Percentiles rank a stretch among this genome's conserved stretches.
These are phyloP conservation scores for Neosalanx taihuensis DNA, from an alignment of 2,797 vertebrate species.

Conservation along the genomic window DNA sequence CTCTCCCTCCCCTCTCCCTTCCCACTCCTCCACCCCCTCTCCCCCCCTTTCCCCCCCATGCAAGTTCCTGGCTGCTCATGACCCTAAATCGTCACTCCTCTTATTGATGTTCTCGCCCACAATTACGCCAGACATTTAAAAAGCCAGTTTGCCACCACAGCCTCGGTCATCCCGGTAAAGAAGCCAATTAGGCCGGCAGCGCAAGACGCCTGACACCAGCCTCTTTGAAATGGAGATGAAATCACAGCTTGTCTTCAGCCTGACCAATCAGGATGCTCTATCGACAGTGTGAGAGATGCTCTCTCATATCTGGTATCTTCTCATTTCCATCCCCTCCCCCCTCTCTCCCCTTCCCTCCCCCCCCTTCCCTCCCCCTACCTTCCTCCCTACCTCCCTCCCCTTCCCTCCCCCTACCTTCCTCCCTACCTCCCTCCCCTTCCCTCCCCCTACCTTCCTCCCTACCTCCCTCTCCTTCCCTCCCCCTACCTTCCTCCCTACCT, in stretches of 20 bases:
- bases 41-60: background rate
- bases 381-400: too few relatives aligned
- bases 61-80: conserved; percentile 6
- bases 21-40: background rate
- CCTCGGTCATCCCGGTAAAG: conserved; percentile 32
- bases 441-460: too few relatives aligned
- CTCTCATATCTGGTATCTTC: conserved; percentile 7
- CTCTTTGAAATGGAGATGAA: conserved; percentile 50
- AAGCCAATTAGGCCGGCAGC: conserved; percentile 47
- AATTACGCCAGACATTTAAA: conserved; percentile 47
- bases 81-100: conserved; percentile 16
- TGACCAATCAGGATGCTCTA: conserved; percentile 25
- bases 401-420: too few relatives aligned
- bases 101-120: conserved; percentile 38
- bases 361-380: too few relatives aligned
- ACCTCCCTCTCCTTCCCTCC: too few relatives aligned
- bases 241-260: conserved; percentile 15
- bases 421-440: too few relatives aligned
- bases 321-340: background rate
- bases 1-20: background rate
- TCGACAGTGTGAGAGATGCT: conserved; percentile 22
- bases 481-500: too few relatives aligned
- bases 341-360: too few relatives aligned
- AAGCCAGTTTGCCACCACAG: conserved; percentile 34
- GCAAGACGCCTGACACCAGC: conserved; percentile 44